phyloP scores from a whole-genome alignment of 2,888 invertebrate species.

The Anarsia innoxiella region DNA sequence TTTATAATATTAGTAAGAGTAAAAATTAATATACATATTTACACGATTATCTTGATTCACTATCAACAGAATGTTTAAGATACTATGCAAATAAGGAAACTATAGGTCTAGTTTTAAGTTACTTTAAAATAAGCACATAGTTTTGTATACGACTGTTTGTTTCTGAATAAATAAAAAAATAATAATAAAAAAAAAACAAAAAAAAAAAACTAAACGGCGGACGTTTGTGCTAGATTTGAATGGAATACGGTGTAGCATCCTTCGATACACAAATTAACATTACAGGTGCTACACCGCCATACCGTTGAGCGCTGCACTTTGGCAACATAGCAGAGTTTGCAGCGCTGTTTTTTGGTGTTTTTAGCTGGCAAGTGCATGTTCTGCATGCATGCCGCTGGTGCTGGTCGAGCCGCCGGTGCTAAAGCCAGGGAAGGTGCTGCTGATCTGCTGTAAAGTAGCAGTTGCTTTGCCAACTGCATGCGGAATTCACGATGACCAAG shows the following conservation, averaged over 20 bases:
- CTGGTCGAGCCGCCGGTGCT: not conserved
- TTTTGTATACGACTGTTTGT: no score
- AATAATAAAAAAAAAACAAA: no score
- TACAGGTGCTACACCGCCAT: constrained; percentile 9
- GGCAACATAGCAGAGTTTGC: constrained; percentile 3
- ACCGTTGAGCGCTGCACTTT: constrained; percentile 11
- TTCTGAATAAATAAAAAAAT: no score
- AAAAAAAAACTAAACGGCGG: constrained; percentile 1
- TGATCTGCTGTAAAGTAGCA: constrained; percentile 4
- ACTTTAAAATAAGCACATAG: no score
- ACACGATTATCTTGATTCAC: no score
- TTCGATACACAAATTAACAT: constrained; percentile 10
- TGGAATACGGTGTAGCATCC: constrained; percentile 10
- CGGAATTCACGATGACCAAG: constrained; percentile 5
- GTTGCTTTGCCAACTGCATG: constrained; percentile 8
- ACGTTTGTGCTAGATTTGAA: not conserved
- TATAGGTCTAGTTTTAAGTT: no score
- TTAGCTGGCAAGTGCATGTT: constrained; percentile 5
- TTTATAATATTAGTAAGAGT: no score
- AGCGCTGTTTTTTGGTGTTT: constrained; percentile 3
- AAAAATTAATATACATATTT: no score
- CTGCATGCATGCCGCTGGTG: constrained; percentile 2
- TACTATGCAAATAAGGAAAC: no score
- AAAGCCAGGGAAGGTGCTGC: constrained; percentile 1
- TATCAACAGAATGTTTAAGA: no score